Evolutionary conservation across 2,888 invertebrate species (phyloP).

Genomic region (Lobophora halterata): DNA sequence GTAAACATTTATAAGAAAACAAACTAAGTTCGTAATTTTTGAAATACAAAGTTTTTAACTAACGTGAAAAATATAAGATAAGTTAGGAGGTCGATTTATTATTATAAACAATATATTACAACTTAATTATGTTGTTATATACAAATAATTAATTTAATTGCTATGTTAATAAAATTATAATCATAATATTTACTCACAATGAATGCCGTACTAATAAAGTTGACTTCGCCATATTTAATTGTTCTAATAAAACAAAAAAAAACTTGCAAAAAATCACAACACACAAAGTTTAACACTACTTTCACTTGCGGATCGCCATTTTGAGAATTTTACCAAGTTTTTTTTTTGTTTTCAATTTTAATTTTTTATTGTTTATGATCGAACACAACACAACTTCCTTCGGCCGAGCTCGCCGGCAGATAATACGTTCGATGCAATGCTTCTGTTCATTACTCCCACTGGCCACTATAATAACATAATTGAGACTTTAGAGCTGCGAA

Average conservation of each 20-base stretch:
- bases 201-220: conserved; percentile 47
- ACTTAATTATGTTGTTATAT: no score
- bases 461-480: conserved; percentile 40
- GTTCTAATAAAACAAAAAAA: conserved; percentile 3
- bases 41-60: no score
- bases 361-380: no score
- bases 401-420: conserved; percentile 37
- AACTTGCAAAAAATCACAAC: conserved; percentile 21
- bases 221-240: conserved; percentile 45
- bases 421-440: conserved; percentile 49
- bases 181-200: conserved; percentile 44
- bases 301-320: conserved; percentile 31
- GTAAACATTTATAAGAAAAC: no score
- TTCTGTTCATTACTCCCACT: conserved; percentile 34
- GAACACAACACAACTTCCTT: conserved; percentile 18
- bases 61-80: no score
- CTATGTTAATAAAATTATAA: background rate
- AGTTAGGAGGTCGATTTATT: no score
- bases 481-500: conserved; percentile 44
- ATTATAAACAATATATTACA: no score
- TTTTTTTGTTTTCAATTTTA: conserved; percentile 25
- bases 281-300: conserved; percentile 22
- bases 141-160: no score
- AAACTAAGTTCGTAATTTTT: no score
- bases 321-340: conserved; percentile 20